Conservation (phyloP, 2,113 vertebrate genomes). For the Cisticola juncidis region DNA sequence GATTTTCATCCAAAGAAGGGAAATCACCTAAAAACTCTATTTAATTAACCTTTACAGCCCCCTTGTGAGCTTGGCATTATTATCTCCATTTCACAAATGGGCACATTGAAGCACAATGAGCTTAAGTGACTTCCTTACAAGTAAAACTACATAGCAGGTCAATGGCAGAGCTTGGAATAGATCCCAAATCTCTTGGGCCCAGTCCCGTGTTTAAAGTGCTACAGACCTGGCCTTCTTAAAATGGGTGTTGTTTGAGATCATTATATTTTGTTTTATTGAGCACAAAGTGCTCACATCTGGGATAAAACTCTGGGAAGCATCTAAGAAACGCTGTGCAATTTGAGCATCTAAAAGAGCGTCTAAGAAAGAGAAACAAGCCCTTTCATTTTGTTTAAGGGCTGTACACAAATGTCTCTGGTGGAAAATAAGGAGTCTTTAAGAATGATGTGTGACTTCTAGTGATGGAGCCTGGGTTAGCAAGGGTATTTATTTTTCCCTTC, state of each 20-base stretch:
- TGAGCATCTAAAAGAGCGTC: slow-evolving; percentile 30
- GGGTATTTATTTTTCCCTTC: slow-evolving; percentile 75
- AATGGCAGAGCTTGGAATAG: slow-evolving; percentile 44
- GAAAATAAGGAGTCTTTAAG: slow-evolving; percentile 71
- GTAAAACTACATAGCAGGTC: slow-evolving; percentile 55
- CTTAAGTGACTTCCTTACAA: slow-evolving; percentile 40
- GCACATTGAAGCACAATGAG: slow-evolving; percentile 42
- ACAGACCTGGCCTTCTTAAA: slow-evolving; percentile 3
- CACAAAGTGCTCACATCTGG: background rate
- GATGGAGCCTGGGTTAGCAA: slow-evolving; percentile 63
- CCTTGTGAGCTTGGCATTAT: slow-evolving; percentile 49
- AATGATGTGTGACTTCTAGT: slow-evolving; percentile 68
- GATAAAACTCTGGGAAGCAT: slow-evolving; percentile 1
- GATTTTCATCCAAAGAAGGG: slow-evolving; percentile 12
- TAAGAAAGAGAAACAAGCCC: slow-evolving; percentile 42
- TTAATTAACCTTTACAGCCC: slow-evolving; percentile 68
- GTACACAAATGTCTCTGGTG: slow-evolving; percentile 63
- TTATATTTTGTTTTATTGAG: slow-evolving; percentile 3
- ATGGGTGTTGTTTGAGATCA: background rate
- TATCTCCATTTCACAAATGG: slow-evolving; percentile 60
- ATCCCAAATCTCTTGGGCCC: slow-evolving; percentile 12
- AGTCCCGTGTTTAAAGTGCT: background rate
- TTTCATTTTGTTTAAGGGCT: slow-evolving; percentile 61
- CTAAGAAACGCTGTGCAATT: slow-evolving; percentile 1
- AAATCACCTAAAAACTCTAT: slow-evolving; percentile 63